Evolutionary conservation across 2,888 invertebrate genomes (phyloP), one percentile per base, ranked within the genome.

Genomic region (Cephus sareptanus): DNA sequence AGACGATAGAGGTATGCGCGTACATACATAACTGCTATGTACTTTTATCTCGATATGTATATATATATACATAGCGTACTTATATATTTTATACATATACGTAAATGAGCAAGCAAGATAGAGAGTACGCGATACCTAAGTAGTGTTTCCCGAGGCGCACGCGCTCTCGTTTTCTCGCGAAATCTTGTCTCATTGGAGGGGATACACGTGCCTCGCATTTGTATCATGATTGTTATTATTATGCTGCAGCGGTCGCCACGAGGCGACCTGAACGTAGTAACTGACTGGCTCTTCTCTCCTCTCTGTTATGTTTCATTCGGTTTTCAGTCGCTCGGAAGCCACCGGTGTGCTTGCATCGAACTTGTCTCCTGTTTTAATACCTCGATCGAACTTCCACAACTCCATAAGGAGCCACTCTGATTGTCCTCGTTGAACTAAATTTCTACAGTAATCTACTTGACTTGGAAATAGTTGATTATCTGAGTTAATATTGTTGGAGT

Each of bases 151-250:
- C 56, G 34, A 80, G 77, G 79, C 79, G 81, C 77, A 69, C 77
- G 81, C 79, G 77, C 77, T 76, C 73, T 68, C 71, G 74, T 76
- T 83, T 83, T 84, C 82, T 80, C 81, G 83, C 84, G 84, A 80
- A 83, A 81, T 80, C 80, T 79, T 83, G 79, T 40, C 77, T 71
- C 77, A 35, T 75, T 78, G 79, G 85, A 80, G 86, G 85, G 85
- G 86, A 81, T 80, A 77, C 85, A 86, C 85, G 85, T 86, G 85
- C 85, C 85, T 76, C 77, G 75, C 77, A 83, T 85, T 86, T 85
- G 86, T 83, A 85, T 86, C 84, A 81, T 80, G 86, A 86, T 85
- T 84, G 81, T 84, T 80, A 84, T 83, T 76, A 83, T 31, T 75
- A 31, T 75, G 31, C 56, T 34, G 71, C 71, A 34, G 71, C 71